Conservation (phyloP, 2,113 vertebrate species). For the Caranx melampygus region DNA sequence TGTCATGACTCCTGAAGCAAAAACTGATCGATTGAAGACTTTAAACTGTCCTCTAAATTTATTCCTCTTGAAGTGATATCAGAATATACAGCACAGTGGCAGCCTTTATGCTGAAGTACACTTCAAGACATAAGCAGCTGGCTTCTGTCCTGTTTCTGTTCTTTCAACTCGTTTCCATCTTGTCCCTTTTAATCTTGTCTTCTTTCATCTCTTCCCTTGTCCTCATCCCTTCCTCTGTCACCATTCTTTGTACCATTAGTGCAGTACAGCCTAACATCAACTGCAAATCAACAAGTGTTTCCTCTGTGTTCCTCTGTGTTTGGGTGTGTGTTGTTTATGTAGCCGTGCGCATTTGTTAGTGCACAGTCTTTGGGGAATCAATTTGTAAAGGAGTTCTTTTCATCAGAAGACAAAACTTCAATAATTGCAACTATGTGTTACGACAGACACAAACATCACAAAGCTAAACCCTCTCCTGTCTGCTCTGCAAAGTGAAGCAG, state of each 20-base stretch:
- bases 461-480: slow-evolving; percentile 1
- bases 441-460: slow-evolving; percentile 32
- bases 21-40: not conserved
- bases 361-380: slow-evolving; percentile 24
- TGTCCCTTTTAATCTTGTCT: slow-evolving; percentile 22
- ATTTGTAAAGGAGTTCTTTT: slow-evolving; percentile 37
- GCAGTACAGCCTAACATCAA: slow-evolving; percentile 14
- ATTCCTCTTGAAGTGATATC: slow-evolving; percentile 13
- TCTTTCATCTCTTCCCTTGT: slow-evolving; percentile 33
- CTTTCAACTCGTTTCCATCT: slow-evolving; percentile 23
- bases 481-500: not conserved
- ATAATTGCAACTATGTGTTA: slow-evolving; percentile 31
- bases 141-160: slow-evolving; percentile 14
- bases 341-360: not conserved
- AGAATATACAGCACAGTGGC: slow-evolving; percentile 16
- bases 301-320: slow-evolving; percentile 11
- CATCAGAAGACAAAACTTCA: slow-evolving; percentile 30
- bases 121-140: slow-evolving; percentile 19
- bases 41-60: slow-evolving; percentile 12
- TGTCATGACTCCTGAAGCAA: not conserved
- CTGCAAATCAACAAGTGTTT: slow-evolving; percentile 16
- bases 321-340: slow-evolving; percentile 4
- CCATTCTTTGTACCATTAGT: slow-evolving; percentile 20
- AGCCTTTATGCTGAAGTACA: slow-evolving; percentile 6
- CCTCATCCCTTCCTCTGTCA: slow-evolving; percentile 5